Conservation (phyloP, 2,888 invertebrate species). For the Creontiades dilutus region DNA sequence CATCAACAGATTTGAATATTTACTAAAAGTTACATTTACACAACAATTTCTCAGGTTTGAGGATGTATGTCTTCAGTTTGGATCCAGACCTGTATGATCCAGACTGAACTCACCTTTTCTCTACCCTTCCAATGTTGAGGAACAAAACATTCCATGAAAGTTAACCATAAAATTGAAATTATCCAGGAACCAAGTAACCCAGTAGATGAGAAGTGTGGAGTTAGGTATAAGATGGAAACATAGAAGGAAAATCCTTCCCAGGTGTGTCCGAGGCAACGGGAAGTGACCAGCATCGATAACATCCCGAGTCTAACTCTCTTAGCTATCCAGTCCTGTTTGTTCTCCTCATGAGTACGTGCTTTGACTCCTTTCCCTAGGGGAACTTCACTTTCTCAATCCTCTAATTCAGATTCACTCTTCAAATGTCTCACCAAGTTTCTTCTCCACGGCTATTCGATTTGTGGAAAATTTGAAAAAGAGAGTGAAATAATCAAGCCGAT, state of each 20-base stretch:
- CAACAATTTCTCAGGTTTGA: no score
- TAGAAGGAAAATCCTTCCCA: background rate
- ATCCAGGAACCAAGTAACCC: no score
- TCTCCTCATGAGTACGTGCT: conserved; percentile 19
- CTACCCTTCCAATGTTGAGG: no score
- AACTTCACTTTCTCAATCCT: background rate
- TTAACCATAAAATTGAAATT: no score
- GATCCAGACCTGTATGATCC: no score
- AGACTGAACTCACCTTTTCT: no score
- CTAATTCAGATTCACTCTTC: background rate
- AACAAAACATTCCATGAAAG: no score
- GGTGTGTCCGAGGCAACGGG: background rate
- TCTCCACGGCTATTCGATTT: background rate
- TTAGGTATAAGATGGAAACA: background rate
- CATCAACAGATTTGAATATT: no score
- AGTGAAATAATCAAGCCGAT: no score
- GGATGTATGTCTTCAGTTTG: no score
- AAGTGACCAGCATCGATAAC: background rate
- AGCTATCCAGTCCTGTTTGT: background rate
- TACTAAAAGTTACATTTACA: no score
- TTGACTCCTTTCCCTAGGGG: conserved; percentile 1
- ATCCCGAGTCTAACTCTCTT: background rate
- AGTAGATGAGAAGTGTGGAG: no score
- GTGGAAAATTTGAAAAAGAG: background rate
- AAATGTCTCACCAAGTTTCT: background rate